A percentile compares a stretch with the other conserved stretches of the same genome.
Evolutionary conservation across 2,113 vertebrate species (phyloP).

Genomic region (Martes martes): DNA sequence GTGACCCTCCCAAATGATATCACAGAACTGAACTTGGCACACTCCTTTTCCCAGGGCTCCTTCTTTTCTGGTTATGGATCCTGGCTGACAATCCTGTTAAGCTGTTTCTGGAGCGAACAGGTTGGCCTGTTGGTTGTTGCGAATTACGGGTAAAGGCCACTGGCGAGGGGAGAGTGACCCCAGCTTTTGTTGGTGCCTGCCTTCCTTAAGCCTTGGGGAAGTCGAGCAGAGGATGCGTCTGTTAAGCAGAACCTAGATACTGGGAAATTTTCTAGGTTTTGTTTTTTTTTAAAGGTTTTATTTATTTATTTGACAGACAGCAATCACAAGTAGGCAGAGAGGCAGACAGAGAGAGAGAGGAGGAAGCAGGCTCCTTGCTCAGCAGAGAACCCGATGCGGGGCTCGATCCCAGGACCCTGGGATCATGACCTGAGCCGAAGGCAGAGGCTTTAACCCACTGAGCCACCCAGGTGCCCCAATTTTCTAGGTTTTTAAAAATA

Average conservation of each 20-base stretch:
- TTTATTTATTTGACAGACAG: too few species aligned
- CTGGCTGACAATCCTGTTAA: background rate
- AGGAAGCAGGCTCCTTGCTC: too few species aligned
- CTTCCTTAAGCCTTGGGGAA: background rate
- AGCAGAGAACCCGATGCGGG: too few species aligned
- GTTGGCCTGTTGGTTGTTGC: background rate
- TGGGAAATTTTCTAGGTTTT: background rate
- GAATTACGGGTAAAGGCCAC: background rate
- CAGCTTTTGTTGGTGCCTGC: background rate
- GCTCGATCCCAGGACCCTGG: too few species aligned
- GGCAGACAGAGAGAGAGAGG: too few species aligned
- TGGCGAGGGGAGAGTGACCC: background rate
- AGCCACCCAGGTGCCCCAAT: background rate
- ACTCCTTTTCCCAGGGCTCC: background rate
- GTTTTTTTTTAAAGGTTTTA: too few species aligned
- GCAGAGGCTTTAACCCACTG: too few species aligned
- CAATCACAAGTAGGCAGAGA: too few species aligned
- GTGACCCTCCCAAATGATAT: background rate
- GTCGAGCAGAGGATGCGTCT: background rate
- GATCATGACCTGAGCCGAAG: too few species aligned
- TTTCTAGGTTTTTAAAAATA: background rate
- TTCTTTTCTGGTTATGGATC: background rate
- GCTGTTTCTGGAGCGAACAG: slow-evolving; percentile 16
- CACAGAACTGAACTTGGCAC: background rate
- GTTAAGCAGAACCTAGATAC: background rate